Percentiles rank a stretch among this genome's conserved stretches.
These are phyloP conservation scores for Pogonus chalceus DNA, from an alignment of 1,140 invertebrate species.

Conservation along the genomic window DNA sequence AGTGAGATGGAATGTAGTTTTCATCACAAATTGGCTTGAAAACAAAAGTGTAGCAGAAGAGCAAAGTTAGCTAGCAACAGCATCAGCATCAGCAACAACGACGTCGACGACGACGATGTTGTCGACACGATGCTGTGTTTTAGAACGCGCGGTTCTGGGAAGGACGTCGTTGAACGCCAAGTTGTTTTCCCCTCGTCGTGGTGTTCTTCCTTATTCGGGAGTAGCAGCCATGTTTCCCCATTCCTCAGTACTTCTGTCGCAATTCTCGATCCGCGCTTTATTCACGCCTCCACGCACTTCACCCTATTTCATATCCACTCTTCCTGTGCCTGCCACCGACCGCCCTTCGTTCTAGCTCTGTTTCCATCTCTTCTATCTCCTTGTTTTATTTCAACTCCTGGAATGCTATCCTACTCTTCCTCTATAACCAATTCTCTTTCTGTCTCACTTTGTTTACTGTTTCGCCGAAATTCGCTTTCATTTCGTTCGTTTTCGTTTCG, in stretches of 20 bases:
- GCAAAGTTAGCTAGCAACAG: constrained; percentile 11
- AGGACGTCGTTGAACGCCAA: not conserved
- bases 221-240: constrained; percentile 11
- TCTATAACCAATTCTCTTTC: constrained; percentile 10
- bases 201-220: not conserved
- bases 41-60: constrained; percentile 22
- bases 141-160: constrained; percentile 1
- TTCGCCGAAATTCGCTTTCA: no score
- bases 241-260: constrained; percentile 27
- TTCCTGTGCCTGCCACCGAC: not conserved
- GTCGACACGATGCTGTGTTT: no score
- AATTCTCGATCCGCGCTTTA: constrained; percentile 33
- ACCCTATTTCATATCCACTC: constrained; percentile 37
- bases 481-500: no score
- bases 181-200: constrained; percentile 1
- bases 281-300: constrained; percentile 38
- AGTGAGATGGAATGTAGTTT: constrained; percentile 10
- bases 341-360: no score
- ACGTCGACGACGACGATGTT: no score
- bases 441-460: constrained; percentile 9
- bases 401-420: constrained; percentile 27
- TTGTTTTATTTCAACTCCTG: constrained; percentile 38
- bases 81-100: no score
- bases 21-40: constrained; percentile 21
- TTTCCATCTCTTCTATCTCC: no score